Conservation (phyloP, 2,888 invertebrate genomes). For the Caenorhabditis doughertyi region DNA sequence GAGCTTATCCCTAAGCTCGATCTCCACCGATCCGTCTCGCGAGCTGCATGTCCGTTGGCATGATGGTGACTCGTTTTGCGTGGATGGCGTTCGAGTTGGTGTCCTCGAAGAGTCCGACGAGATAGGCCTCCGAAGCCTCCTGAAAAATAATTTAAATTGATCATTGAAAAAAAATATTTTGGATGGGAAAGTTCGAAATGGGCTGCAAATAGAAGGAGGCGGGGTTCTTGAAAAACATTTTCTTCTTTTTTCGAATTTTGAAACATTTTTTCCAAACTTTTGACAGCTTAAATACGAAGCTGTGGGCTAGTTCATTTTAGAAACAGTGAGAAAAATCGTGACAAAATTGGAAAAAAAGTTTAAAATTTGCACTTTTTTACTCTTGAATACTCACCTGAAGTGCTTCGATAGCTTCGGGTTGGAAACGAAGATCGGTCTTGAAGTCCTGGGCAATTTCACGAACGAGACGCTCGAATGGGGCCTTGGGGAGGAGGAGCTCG, state of each 20-base stretch:
- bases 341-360: no score
- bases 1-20: slow-evolving; percentile 49
- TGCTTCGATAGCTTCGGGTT: neutral
- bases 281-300: no score
- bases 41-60: slow-evolving; percentile 87
- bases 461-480: slow-evolving; percentile 90
- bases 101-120: slow-evolving; percentile 96
- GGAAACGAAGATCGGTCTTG: neutral
- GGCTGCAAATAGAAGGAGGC: neutral
- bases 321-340: no score
- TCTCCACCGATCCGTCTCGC: slow-evolving; percentile 86
- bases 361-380: no score
- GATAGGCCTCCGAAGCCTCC: slow-evolving; percentile 73
- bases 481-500: slow-evolving; percentile 89
- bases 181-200: no score
- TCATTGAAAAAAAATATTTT: no score
- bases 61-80: slow-evolving; percentile 96
- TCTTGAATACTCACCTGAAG: no score
- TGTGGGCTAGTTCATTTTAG: no score
- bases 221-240: neutral
- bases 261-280: no score
- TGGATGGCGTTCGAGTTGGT: slow-evolving; percentile 98
- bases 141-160: neutral
- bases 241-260: no score
- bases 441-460: slow-evolving; percentile 1